A percentile compares a stretch with the other conserved stretches of the same genome.
Conservation (phyloP, 2,888 invertebrate genomes). For the Sthenelais limicola region DNA sequence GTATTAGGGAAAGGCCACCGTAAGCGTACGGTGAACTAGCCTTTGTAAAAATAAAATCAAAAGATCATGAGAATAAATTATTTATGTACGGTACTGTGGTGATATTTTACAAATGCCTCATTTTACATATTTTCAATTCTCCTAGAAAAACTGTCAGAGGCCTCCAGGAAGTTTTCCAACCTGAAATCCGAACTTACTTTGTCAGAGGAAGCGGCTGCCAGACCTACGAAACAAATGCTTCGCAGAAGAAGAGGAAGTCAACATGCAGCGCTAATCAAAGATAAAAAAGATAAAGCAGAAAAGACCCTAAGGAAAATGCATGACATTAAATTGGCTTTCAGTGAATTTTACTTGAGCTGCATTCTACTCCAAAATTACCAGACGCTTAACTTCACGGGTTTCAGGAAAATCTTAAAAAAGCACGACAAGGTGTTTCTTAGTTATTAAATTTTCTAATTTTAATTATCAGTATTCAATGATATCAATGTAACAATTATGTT, state of each 20-base stretch:
- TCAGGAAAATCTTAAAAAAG: constrained; percentile 98
- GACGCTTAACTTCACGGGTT: constrained; percentile 98
- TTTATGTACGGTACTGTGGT: neutral
- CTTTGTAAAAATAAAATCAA: neutral
- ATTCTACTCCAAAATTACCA: constrained; percentile 98
- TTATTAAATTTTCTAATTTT: no score
- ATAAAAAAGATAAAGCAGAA: constrained; percentile 23
- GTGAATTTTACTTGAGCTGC: constrained; percentile 97
- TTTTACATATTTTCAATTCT: constrained; percentile 49
- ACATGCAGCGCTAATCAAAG: neutral
- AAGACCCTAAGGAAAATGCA: constrained; percentile 72
- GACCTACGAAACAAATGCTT: constrained; percentile 11
- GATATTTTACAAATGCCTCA: neutral
- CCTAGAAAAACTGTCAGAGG: constrained; percentile 96
- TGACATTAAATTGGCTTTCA: constrained; percentile 96
- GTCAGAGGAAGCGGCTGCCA: constrained; percentile 63
- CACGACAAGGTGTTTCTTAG: constrained; percentile 98
- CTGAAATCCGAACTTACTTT: constrained; percentile 87
- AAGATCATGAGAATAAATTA: neutral
- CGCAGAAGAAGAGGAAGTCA: constrained; percentile 23
- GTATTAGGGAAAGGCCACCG: no score
- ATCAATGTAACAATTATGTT: no score
- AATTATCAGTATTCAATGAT: no score
- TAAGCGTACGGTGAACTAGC: no score
- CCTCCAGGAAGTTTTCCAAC: constrained; percentile 92